Conservation (phyloP, 2,797 vertebrate species). For the Propithecus perrieri region DNA sequence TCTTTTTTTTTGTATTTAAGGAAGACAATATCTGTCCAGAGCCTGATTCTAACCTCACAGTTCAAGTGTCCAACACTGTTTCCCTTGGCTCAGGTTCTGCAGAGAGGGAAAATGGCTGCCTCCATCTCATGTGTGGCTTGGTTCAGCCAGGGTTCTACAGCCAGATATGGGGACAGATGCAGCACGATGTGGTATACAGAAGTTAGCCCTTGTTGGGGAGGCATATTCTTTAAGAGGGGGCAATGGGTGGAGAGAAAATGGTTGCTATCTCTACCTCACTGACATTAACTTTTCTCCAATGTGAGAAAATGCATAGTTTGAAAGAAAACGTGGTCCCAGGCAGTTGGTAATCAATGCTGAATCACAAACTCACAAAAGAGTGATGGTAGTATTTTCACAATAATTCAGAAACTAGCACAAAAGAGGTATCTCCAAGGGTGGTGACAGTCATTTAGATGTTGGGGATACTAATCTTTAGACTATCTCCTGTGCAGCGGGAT, state of each 20-base stretch:
- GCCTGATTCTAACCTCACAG: not conserved
- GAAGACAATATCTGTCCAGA: not conserved
- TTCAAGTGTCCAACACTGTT: not conserved
- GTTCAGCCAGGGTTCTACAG: not conserved
- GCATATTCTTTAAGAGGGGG: not conserved
- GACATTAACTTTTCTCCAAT: not conserved
- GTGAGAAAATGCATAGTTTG: not conserved
- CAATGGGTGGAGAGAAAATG: not conserved
- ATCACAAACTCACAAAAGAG: not conserved
- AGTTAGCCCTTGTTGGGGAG: too few relatives aligned
- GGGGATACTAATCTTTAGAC: not conserved
- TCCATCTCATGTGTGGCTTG: not conserved
- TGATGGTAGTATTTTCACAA: not conserved
- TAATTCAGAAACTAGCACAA: conserved; percentile 9
- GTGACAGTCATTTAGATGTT: not conserved
- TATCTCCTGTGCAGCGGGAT: not conserved
- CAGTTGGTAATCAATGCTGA: not conserved
- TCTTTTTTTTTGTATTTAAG: not conserved
- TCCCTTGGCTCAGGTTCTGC: not conserved
- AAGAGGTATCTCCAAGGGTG: not conserved
- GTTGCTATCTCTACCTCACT: not conserved
- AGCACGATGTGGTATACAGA: not conserved
- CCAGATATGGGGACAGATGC: too few relatives aligned
- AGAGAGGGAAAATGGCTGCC: not conserved
- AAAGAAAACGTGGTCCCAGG: not conserved